Conservation (phyloP, 2,797 vertebrate species). For the Cyprinella venusta region DNA sequence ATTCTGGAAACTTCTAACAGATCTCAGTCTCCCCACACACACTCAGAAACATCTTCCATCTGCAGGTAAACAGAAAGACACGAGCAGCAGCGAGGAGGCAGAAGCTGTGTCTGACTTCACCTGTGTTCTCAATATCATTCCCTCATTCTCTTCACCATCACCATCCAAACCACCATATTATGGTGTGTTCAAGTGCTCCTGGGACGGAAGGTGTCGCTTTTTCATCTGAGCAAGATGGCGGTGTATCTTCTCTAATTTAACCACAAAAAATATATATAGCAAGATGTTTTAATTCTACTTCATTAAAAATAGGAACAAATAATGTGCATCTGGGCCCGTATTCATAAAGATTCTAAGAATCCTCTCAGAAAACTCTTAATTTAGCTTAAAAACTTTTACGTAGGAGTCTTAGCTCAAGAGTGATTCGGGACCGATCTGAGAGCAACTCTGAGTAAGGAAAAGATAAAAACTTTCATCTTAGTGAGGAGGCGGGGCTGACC, state of each 20-base stretch:
- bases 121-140: constrained; percentile 10
- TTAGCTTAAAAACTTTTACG: too few species aligned
- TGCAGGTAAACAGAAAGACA: constrained; percentile 36
- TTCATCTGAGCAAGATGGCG: background rate
- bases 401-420: too few species aligned
- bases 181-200: background rate
- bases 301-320: too few species aligned
- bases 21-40: constrained; percentile 60
- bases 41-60: constrained; percentile 42
- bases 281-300: background rate
- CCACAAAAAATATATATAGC: background rate
- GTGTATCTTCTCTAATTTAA: background rate
- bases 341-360: too few species aligned
- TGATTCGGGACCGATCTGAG: too few species aligned
- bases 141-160: constrained; percentile 32
- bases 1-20: constrained; percentile 72
- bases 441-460: too few species aligned
- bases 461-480: too few species aligned
- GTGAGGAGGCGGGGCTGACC: too few species aligned
- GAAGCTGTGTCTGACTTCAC: constrained; percentile 5
- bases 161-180: constrained; percentile 35
- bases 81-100: background rate
- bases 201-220: background rate
- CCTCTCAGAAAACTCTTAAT: too few species aligned
- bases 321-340: too few species aligned